A percentile compares a stretch with the other conserved stretches of the same genome.
Conservation (phyloP, 2,888 invertebrate species). For the Noctua janthina region DNA sequence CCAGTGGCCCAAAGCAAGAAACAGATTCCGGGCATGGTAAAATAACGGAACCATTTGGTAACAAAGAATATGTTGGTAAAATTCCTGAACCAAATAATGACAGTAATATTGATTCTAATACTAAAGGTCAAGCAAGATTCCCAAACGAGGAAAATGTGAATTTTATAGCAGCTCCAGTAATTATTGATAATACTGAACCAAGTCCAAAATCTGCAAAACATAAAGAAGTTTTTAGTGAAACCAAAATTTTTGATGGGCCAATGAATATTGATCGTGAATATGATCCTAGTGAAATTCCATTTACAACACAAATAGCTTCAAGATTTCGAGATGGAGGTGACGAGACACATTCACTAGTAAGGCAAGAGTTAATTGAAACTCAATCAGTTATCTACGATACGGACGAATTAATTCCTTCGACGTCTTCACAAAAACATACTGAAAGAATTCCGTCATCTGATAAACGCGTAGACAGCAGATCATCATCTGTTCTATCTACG, state of each 20-base stretch:
- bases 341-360: conserved; percentile 1
- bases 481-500: conserved; percentile 28
- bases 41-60: neutral
- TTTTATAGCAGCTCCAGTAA: conserved; percentile 22
- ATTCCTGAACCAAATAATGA: neutral
- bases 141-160: neutral
- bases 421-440: neutral
- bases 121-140: neutral
- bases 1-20: neutral
- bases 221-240: conserved; percentile 19
- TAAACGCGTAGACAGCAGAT: conserved; percentile 13
- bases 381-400: conserved; percentile 21
- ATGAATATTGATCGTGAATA: neutral
- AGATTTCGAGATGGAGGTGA: conserved; percentile 8
- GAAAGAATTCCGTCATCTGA: conserved; percentile 13
- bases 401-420: neutral
- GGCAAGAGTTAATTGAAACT: conserved; percentile 23
- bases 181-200: conserved; percentile 1
- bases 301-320: conserved; percentile 6
- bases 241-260: neutral
- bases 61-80: neutral
- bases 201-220: neutral
- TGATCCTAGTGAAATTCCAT: neutral
- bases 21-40: neutral
- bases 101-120: neutral